Conservation (phyloP, 2,888 invertebrate species). For the Hypsopygia costalis region DNA sequence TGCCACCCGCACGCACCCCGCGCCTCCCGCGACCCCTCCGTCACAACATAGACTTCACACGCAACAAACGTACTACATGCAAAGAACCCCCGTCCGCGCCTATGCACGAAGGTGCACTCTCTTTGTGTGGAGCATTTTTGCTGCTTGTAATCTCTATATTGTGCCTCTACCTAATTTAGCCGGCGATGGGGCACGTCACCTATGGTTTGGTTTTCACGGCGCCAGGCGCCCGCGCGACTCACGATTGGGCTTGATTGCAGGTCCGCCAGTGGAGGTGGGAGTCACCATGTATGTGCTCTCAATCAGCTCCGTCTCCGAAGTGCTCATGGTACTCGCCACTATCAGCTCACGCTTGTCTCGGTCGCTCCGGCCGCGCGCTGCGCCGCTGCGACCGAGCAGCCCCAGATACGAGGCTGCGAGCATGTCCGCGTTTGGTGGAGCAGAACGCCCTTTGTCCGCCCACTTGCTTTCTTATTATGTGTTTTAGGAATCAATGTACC, state of each 20-base stretch:
- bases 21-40: constrained; percentile 37
- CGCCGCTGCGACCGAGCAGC: constrained; percentile 75
- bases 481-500: constrained; percentile 32
- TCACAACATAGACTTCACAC: neutral
- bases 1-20: constrained; percentile 38
- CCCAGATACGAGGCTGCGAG: constrained; percentile 80
- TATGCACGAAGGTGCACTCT: too few relatives aligned
- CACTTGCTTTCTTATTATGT: constrained; percentile 77
- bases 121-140: neutral
- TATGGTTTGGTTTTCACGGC: constrained; percentile 71
- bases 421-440: constrained; percentile 76
- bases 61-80: constrained; percentile 3
- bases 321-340: constrained; percentile 93
- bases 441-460: constrained; percentile 69
- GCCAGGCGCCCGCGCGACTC: constrained; percentile 58
- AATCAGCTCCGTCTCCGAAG: constrained; percentile 99
- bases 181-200: constrained; percentile 65
- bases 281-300: constrained; percentile 99
- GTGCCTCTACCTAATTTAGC: constrained; percentile 29
- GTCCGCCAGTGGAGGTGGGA: constrained; percentile 98
- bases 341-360: constrained; percentile 75
- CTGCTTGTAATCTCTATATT: neutral
- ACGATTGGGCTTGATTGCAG: constrained; percentile 86
- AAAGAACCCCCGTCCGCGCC: neutral
- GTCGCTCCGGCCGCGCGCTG: constrained; percentile 52